Base-by-base conservation (phyloP, 1,140 invertebrate genomes). In the Diprion similis region DNA sequence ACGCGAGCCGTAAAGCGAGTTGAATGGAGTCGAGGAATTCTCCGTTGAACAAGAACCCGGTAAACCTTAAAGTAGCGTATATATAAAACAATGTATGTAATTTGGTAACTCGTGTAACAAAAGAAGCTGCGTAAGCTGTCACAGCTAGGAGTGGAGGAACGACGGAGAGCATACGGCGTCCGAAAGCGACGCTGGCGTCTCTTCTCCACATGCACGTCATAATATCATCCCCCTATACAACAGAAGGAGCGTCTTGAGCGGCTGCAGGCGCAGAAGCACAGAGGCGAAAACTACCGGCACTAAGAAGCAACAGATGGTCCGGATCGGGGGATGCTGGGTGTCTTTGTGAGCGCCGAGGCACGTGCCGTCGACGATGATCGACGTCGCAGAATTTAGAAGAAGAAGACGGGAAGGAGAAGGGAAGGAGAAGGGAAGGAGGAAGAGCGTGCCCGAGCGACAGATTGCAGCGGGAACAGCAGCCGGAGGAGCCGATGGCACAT, bases 71-170 rank as follows among this genome's bases (percentile, higher is more conserved):
- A 37, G 24, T 37, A 4, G 24, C n/a, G n/a, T n/a, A n/a, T 37
- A 1, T 37, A 37, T 37, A 37, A 37, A 37, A 37, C 24, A 37
- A 17, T 59, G 15, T 15, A 51, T 51, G 51, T 59, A 59, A 59
- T 59, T 59, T 59, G 51, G 51, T 59, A 59, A 59, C 51, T 59
- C 51, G 51, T 59, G 51, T 59, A 59, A 59, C n/a, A 59, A 59
- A 59, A 59, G 51, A 59, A 13, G 51, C 11, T 37, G 24, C 24
- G 24, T 37, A 37, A 37, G 24, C 24, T 2, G 24, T 3, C 24
- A 8, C 51, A 8, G 48, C 15, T 51, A 51, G 11, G 51, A 17
- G 4, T 9, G 6, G 51, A 59, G 51, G 6, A 15, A 59, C n/a
- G 51, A 59, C 51, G 51, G 11, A 15, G 51, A 59, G 51, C 51